Evolutionary conservation across 2,888 invertebrate species (phyloP).

Genomic region (Scaptomyza tumidula): DNA sequence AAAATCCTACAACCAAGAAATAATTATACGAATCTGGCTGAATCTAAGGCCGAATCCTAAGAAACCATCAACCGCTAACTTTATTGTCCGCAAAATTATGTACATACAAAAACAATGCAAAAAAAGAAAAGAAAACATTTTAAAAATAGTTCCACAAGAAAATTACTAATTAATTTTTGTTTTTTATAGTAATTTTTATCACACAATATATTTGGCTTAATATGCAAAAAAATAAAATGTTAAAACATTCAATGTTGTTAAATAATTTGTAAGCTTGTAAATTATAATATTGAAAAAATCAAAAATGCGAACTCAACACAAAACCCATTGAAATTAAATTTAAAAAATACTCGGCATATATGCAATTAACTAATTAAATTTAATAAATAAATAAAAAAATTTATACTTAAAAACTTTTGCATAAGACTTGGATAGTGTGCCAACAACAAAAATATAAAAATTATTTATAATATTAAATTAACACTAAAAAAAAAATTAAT

Average conservation of each 20-base stretch:
- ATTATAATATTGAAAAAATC: conserved; percentile 56
- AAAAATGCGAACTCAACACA: conserved; percentile 45
- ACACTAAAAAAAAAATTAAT: conserved; percentile 27
- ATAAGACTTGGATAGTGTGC: conserved; percentile 84
- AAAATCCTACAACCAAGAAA: background rate
- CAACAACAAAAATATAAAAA: conserved; percentile 63
- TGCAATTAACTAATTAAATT: conserved; percentile 64
- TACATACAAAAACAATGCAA: conserved; percentile 2
- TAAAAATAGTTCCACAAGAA: conserved; percentile 3
- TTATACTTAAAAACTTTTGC: conserved; percentile 42
- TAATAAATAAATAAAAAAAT: conserved; percentile 34
- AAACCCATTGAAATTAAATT: conserved; percentile 71
- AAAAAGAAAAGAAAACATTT: conserved; percentile 6
- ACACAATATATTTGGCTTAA: conserved; percentile 41
- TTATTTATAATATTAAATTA: conserved; percentile 27
- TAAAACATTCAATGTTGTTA: conserved; percentile 84
- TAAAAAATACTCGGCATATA: conserved; percentile 65
- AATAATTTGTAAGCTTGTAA: conserved; percentile 83
- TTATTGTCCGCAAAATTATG: background rate
- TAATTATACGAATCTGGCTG: no score
- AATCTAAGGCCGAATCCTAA: no score
- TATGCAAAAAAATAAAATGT: conserved; percentile 55
- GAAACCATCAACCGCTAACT: background rate
- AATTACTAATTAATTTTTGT: no score
- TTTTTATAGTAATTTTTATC: conserved; percentile 45